A percentile compares a stretch with the other conserved stretches of the same genome.
Conservation (phyloP, 2,888 invertebrate species). For the Embidobia sp. region DNA sequence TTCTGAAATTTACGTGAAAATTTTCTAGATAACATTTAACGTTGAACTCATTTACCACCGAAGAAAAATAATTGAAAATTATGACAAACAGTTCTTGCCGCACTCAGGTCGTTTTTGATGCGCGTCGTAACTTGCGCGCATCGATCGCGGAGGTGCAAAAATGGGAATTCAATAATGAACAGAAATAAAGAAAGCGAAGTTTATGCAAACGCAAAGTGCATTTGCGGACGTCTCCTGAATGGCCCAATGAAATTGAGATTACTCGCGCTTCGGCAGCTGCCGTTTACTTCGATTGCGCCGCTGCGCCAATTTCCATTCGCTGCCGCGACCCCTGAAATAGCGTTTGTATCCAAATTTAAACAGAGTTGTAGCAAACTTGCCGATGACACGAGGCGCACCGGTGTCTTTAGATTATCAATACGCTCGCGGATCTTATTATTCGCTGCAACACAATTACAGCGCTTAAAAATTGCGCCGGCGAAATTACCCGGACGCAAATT, state of each 20-base stretch:
- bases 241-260: constrained; percentile 56
- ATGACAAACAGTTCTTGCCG: too few species aligned
- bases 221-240: constrained; percentile 26
- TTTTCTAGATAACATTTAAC: too few species aligned
- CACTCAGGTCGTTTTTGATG: too few species aligned
- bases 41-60: too few species aligned
- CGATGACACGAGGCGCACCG: constrained; percentile 13
- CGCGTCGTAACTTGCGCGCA: too few species aligned
- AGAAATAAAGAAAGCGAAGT: constrained; percentile 23
- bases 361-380: constrained; percentile 51
- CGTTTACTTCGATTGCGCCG: constrained; percentile 56
- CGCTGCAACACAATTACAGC: constrained; percentile 27
- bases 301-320: constrained; percentile 50
- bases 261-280: constrained; percentile 54
- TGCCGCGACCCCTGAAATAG: constrained; percentile 31
- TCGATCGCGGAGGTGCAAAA: constrained; percentile 1
- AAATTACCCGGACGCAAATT: constrained; percentile 17
- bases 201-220: constrained; percentile 40
- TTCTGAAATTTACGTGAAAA: too few species aligned
- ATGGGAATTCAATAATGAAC: constrained; percentile 10
- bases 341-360: constrained; percentile 54
- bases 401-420: constrained; percentile 51
- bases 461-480: constrained; percentile 39
- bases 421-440: constrained; percentile 37
- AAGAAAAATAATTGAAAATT: too few species aligned